Base-by-base conservation (phyloP, 2,888 invertebrate species). In the Pheosia tremula region DNA sequence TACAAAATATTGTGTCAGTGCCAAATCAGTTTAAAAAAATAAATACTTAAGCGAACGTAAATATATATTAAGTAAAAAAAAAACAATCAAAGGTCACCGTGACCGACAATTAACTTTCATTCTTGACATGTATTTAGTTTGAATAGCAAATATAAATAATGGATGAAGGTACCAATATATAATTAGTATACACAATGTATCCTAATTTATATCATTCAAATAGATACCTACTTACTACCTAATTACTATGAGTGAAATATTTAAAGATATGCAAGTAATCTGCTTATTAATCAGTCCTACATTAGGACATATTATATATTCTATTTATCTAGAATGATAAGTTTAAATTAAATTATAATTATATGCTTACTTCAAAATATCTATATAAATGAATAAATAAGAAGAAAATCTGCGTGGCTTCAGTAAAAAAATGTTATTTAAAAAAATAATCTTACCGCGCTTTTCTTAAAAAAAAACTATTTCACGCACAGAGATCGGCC, bases 51-150 rank as follows among this genome's bases (percentile, higher is more conserved):
- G 4, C 11, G 47, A 10, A 8, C 41, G 41, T 7, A 8, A 41
- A 41, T 5, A 3, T 41, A 24, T 24, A 24, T 24, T 39, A 3
- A 7, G 39, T 45, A 45, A 13, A 13, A 49, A n/a, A 49, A 49
- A 13, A 52, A 52, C 4, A 53, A 53, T 9, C 52, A 9, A 37
- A 53, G 52, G 52, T 53, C 52, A 53, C 52, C 52, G 36, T 37
- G 9, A 36, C 36, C 36, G 13, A 37, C 36, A 36, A 53, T 11
- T 9, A 37, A 53, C 53, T 53, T 53, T 53, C 53, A 53, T 53
- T 53, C 53, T 53, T 53, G 53, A 53, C 53, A 53, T 53, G 10
- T 11, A 53, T 53, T 53, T 37, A 37, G 53, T 36, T 53, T 53
- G 11, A 53, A 50, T 50, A 50, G 8, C 43, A 8, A 43, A 43